Evolutionary conservation across 2,797 vertebrate genomes (phyloP), one percentile per base, ranked within the genome.

Genomic region (Epinephelus malabaricus): DNA sequence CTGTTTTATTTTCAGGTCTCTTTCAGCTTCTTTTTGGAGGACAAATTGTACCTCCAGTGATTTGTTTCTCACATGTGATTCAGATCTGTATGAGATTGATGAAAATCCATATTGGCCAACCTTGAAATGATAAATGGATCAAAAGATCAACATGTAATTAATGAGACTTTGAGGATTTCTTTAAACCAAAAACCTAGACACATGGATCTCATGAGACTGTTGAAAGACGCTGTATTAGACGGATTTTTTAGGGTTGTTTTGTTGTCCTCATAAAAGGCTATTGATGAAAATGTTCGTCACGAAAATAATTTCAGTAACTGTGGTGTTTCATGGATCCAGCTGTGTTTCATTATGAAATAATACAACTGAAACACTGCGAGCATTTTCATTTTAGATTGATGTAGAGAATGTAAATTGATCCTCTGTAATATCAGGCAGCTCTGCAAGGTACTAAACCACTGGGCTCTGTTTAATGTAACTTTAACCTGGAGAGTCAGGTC

Each of bases 41-140:
- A 90, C 53, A 93, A 86, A 86, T 88, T 87, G 85, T 51, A 79
- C 80, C 65, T 79, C 40, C 59, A 66, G 50, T 71, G 61, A 49
- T 61, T 53, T 40, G 60, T 62, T 59, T 54, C 25, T 64, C 40
- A 43, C 64, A 86, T 75, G 68, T 87, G 74, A 89, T 88, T 74
- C 18, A 56, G 65, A 78, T 69, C 72, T 80, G 49, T 65, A 56
- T 30, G 51, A 66, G 51, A 75, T 45, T 61, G 18, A 63, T 76
- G 45, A 64, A 76, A 77, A 71, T 69, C 21, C 43, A 62, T 19
- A 27, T 50, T 81, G 23, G 70, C 68, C 47, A 69, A 71, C 11
- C 23, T 59, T 79, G 65, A 80, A 83, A 63, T 67, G 53, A 70
- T 82, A 74, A 82, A 83, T 63, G 50, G 27, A 76, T 86, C 63